phyloP scores from a whole-genome alignment of 2,797 vertebrate genomes.

The Lacerta viridis region DNA sequence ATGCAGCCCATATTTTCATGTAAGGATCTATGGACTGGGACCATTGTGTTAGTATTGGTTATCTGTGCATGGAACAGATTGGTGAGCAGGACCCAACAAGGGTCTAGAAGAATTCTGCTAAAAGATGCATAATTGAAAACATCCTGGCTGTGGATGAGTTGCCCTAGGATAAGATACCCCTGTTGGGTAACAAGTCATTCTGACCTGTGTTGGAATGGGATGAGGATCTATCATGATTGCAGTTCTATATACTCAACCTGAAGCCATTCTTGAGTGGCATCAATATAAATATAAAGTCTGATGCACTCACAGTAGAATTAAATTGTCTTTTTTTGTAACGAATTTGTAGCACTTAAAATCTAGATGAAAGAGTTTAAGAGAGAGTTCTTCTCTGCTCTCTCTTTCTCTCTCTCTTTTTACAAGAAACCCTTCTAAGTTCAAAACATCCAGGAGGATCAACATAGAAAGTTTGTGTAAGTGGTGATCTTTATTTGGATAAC shows the following conservation, averaged over 20 bases:
- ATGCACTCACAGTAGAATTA: background rate
- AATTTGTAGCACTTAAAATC: background rate
- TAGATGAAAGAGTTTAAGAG: background rate
- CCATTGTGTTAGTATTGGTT: background rate
- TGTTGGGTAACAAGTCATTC: background rate
- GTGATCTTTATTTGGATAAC: constrained; percentile 64
- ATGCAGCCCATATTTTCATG: background rate
- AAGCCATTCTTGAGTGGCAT: constrained; percentile 15
- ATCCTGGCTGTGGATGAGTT: background rate
- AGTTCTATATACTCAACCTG: constrained; percentile 26
- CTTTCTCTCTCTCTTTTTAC: background rate
- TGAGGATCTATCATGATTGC: background rate
- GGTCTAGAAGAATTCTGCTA: background rate
- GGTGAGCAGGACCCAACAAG: background rate
- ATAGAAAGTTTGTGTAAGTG: constrained; percentile 54
- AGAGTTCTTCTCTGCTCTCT: constrained; percentile 1
- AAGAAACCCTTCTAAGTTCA: constrained; percentile 54
- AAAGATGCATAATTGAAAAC: background rate
- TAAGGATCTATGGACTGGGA: background rate
- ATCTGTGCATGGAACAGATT: background rate
- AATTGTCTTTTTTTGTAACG: background rate
- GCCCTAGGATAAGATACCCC: background rate
- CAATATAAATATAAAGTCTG: constrained; percentile 30
- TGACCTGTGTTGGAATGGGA: background rate
- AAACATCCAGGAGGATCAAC: constrained; percentile 60